Percentiles rank a stretch among this genome's conserved stretches.
Conservation (phyloP, 2,888 invertebrate genomes). For the Atethmia centrago region DNA sequence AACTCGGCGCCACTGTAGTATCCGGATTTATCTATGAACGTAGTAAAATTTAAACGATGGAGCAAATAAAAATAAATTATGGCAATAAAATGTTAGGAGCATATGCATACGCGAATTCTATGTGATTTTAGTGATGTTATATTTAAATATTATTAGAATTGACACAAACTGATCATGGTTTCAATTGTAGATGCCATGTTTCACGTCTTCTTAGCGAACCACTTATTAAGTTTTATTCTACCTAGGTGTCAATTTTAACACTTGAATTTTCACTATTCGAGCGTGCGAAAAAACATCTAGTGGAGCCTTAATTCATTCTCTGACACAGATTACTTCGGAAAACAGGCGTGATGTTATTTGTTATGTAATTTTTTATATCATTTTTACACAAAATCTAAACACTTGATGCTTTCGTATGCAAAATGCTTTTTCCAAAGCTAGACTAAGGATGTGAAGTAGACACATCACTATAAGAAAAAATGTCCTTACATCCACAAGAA, state of each 20-base stretch:
- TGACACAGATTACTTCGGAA: not conserved
- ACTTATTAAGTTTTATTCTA: not conserved
- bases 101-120: constrained; percentile 8
- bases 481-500: constrained; percentile 28
- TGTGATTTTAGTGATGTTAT: constrained; percentile 10
- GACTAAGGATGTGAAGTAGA: constrained; percentile 5
- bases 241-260: not conserved
- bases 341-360: too few relatives aligned
- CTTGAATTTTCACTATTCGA: not conserved
- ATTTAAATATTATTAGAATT: not conserved
- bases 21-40: constrained; percentile 34
- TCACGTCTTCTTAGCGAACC: not conserved
- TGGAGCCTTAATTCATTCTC: not conserved
- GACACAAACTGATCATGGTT: not conserved
- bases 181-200: not conserved
- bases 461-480: constrained; percentile 21
- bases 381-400: not conserved
- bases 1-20: constrained; percentile 7
- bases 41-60: constrained; percentile 28
- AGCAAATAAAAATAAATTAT: constrained; percentile 28
- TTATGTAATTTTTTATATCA: not conserved
- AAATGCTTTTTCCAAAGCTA: not conserved
- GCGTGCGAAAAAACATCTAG: not conserved
- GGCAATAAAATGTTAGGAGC: constrained; percentile 10
- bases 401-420: not conserved